These are phyloP conservation scores for Brachionus manjavacas DNA, from an alignment of 1,140 invertebrate genomes.

Conservation along the genomic window DNA sequence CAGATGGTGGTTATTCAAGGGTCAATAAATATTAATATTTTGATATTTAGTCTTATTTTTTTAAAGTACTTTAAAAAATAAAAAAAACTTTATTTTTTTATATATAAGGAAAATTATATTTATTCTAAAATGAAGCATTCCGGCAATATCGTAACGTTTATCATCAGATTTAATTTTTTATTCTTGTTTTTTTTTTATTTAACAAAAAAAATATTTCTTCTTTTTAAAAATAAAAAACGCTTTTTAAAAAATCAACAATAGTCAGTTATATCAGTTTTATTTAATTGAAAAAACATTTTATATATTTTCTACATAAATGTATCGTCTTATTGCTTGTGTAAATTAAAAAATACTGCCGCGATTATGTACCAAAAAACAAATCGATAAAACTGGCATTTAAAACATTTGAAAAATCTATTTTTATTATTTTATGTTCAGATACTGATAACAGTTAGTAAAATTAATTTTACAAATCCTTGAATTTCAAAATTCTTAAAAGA, in stretches of 20 bases:
- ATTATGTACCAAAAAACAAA: neutral
- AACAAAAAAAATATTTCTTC: neutral
- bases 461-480: neutral
- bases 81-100: neutral
- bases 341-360: neutral
- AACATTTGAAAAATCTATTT: no score
- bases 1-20: conserved; percentile 35
- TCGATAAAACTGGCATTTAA: no score
- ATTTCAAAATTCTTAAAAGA: no score
- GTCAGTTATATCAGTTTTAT: no score
- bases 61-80: neutral
- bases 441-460: neutral
- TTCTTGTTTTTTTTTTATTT: neutral
- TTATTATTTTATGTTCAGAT: no score
- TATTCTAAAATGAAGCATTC: neutral
- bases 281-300: no score
- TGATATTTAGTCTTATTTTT: neutral
- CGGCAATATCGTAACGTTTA: neutral
- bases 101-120: neutral
- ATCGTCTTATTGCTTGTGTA: no score
- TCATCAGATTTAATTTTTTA: neutral
- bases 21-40: neutral
- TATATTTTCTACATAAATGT: no score
- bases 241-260: no score
- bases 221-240: neutral